Base-by-base conservation (phyloP, 2,888 invertebrate genomes). In the Automeris io region DNA sequence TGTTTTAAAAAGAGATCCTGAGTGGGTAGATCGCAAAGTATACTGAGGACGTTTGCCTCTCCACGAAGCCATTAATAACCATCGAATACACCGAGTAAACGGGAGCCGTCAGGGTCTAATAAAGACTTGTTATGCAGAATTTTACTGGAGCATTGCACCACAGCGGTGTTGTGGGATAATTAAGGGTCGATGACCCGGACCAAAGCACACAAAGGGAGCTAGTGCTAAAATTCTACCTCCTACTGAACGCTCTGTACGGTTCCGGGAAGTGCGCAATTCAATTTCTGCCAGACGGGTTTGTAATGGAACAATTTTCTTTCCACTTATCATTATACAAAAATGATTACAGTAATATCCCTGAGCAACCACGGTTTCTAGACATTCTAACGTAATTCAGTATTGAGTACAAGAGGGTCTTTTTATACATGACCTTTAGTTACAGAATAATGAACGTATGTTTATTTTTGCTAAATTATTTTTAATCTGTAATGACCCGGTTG, bases 121-220 rank as follows among this genome's bases (percentile, higher is more conserved):
- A 81, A 81, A 79, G 71, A 61, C 75, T 78, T 72, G 79, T 83
- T 82, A 78, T 80, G 70, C 77, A 74, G 72, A 81, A 81, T 75
- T 82, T 81, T 80, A 83, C 80, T 81, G 78, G 85, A 78, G 75
- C 81, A 80, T 77, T 83, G 85, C 80, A 76, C 81, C 69, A 69
- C 68, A 65, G 64, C 68, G 67, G 71, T 71, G 60, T 61, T 66
- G 64, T 66, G 59, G 71, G 70, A 74, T 83, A 83, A 83, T 83
- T 83, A 82, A 75, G 72, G 82, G 79, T 77, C 78, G 64, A 53
- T 61, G 79, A 78, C 76, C 80, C 55, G 58, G 45, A 53, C 59
- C 61, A 57, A 61, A 59, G 62, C 61, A 61, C 61, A 72, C 70
- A 73, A 70, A 69, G 68, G 69, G 68, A 68, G 64, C 66, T 73